Conservation (phyloP, 2,888 invertebrate species). For the Polydrusus tereticollis region DNA sequence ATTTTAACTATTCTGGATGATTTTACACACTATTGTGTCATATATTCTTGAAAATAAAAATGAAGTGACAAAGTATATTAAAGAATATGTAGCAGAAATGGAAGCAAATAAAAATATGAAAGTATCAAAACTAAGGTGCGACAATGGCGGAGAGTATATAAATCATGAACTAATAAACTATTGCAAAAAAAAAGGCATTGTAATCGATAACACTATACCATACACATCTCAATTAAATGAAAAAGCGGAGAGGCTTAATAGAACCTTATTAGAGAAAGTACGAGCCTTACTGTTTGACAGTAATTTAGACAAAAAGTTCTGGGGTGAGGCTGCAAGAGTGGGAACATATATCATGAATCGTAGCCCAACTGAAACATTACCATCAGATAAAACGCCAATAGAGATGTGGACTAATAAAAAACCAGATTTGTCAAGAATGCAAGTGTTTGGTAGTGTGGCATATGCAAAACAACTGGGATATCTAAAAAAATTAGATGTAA, state of each 20-base stretch:
- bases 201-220: slow-evolving; percentile 40
- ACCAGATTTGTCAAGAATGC: background rate
- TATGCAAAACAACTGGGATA: slow-evolving; percentile 49
- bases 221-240: slow-evolving; percentile 46
- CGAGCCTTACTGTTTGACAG: background rate
- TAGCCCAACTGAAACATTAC: background rate
- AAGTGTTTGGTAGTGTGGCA: background rate
- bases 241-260: slow-evolving; percentile 51
- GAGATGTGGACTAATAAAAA: background rate
- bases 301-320: background rate
- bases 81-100: slow-evolving; percentile 47
- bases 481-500: slow-evolving; percentile 55
- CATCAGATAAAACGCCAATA: background rate
- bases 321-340: background rate
- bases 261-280: background rate
- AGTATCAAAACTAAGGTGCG: slow-evolving; percentile 48
- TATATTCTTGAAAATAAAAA: slow-evolving; percentile 40
- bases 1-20: background rate
- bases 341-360: background rate
- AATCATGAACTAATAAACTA: slow-evolving; percentile 8
- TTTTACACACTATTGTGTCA: background rate
- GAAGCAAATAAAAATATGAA: slow-evolving; percentile 48
- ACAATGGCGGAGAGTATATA: slow-evolving; percentile 46
- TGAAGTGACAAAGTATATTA: slow-evolving; percentile 45
- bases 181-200: background rate